A percentile compares a stretch with the other conserved stretches of the same genome.
These are phyloP conservation scores for Pyxicephalus adspersus DNA, from an alignment of 2,113 vertebrate genomes.

Conservation along the genomic window DNA sequence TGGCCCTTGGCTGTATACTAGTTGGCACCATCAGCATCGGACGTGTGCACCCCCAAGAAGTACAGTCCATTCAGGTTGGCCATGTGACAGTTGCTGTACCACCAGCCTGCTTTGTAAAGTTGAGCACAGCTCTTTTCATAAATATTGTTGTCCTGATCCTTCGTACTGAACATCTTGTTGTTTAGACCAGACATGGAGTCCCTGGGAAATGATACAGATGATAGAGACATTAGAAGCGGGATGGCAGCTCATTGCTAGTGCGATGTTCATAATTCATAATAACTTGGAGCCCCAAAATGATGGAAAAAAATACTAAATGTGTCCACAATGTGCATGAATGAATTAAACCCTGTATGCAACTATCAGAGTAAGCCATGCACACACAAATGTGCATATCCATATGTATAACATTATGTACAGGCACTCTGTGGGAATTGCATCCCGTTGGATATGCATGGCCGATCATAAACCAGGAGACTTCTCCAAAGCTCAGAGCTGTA, in stretches of 20 bases:
- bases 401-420: no score
- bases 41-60: not conserved
- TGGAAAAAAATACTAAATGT: not conserved
- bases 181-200: slow-evolving; percentile 19
- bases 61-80: slow-evolving; percentile 49
- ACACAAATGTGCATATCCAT: no score
- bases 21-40: not conserved
- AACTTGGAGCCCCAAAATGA: not conserved
- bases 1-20: not conserved
- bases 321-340: no score
- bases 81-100: slow-evolving; percentile 1
- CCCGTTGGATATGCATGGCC: no score
- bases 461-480: no score
- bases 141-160: slow-evolving; percentile 15
- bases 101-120: slow-evolving; percentile 22
- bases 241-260: no score
- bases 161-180: slow-evolving; percentile 26
- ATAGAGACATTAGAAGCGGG: not conserved
- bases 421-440: no score
- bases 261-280: not conserved
- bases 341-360: no score
- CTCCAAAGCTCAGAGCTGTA: no score
- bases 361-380: no score
- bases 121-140: not conserved
- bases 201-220: slow-evolving; percentile 3